phyloP scores from a whole-genome alignment of 2,888 invertebrate genomes.

The Diabrotica balteata region DNA sequence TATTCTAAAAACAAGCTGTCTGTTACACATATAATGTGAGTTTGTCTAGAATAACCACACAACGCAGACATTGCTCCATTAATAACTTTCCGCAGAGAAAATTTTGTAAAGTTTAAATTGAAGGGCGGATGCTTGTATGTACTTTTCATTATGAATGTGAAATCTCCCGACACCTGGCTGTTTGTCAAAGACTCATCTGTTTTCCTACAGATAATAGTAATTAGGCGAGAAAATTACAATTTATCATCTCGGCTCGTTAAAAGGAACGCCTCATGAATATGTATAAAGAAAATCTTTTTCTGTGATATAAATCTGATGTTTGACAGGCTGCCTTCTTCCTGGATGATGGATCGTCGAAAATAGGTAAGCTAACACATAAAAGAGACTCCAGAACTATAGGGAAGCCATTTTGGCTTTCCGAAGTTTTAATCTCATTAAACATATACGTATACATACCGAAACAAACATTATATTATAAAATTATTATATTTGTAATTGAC shows the following conservation, averaged over 20 bases:
- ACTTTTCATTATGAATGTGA: constrained; percentile 10
- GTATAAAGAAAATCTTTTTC: constrained; percentile 8
- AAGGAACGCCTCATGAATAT: constrained; percentile 7
- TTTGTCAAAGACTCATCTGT: constrained; percentile 9
- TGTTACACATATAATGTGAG: too few relatives aligned
- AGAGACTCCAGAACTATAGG: too few relatives aligned
- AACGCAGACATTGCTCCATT: too few relatives aligned
- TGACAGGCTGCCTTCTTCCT: constrained; percentile 3
- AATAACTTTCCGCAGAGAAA: too few relatives aligned
- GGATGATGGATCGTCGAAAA: constrained; percentile 6
- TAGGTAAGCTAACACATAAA: neutral
- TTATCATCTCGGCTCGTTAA: constrained; percentile 4
- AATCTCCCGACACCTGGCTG: constrained; percentile 4
- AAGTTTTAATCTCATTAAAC: too few relatives aligned
- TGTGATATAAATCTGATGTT: constrained; percentile 4
- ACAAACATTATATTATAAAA: too few relatives aligned
- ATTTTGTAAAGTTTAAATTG: neutral
- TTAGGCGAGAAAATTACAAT: constrained; percentile 12
- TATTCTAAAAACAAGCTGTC: too few relatives aligned
- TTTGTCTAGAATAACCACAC: too few relatives aligned
- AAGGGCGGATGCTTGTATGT: constrained; percentile 3
- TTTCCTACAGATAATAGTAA: constrained; percentile 11
- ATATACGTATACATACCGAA: too few relatives aligned
- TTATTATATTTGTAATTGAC: too few relatives aligned
- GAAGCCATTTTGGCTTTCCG: too few relatives aligned